Conservation (phyloP, 2,888 invertebrate species). For the Callyntrura guangdongensis region DNA sequence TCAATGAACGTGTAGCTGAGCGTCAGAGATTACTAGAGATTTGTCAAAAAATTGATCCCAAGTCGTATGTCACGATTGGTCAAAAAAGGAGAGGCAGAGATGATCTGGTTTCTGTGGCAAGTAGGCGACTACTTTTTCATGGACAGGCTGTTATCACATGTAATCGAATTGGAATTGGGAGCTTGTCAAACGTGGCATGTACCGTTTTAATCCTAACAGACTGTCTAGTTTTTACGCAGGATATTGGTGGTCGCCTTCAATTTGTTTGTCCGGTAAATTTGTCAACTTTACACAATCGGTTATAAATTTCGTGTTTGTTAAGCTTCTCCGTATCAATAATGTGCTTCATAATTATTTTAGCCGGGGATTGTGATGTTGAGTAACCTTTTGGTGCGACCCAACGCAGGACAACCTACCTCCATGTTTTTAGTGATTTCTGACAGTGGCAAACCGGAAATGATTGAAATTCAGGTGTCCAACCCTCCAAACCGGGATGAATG, state of each 20-base stretch:
- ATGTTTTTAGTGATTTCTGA: conserved; percentile 97
- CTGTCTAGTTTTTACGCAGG: conserved; percentile 83
- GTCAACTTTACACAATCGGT: too few relatives aligned
- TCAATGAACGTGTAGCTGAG: conserved; percentile 96
- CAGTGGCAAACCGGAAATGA: conserved; percentile 97
- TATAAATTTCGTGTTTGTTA: too few relatives aligned
- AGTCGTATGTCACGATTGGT: conserved; percentile 94
- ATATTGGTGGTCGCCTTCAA: conserved; percentile 82
- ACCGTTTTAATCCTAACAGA: conserved; percentile 84
- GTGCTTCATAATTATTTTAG: conserved; percentile 86
- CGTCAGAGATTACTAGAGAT: conserved; percentile 97
- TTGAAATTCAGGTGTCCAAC: conserved; percentile 94
- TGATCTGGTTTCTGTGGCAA: conserved; percentile 81
- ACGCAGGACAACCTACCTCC: conserved; percentile 94
- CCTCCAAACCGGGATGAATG: conserved; percentile 96
- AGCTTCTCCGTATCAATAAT: neutral
- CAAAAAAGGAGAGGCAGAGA: conserved; percentile 86
- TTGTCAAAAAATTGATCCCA: conserved; percentile 96
- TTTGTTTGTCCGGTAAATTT: conserved; percentile 83
- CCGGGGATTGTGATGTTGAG: conserved; percentile 97
- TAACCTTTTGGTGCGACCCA: conserved; percentile 96
- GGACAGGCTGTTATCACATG: conserved; percentile 82
- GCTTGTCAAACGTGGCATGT: conserved; percentile 79
- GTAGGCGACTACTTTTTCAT: conserved; percentile 82
- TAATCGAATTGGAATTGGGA: conserved; percentile 79